Percentiles rank a stretch among this genome's conserved stretches.
phyloP scores from a whole-genome alignment of 2,888 invertebrate genomes.

The Chironomus tentans region DNA sequence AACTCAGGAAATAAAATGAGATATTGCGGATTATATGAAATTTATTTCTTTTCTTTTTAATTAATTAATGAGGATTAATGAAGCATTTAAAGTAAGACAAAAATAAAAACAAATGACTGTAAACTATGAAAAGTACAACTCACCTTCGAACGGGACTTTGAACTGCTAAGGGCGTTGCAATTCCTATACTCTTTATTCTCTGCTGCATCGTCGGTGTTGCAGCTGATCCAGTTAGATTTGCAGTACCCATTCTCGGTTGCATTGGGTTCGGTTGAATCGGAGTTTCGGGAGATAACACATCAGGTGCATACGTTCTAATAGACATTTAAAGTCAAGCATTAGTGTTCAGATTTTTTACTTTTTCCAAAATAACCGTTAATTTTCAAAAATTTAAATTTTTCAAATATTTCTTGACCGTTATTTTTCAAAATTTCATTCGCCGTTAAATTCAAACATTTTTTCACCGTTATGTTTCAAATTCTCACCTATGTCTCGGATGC shows the following conservation, averaged over 20 bases:
- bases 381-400: too few species aligned
- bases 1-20: not conserved
- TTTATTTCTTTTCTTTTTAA: not conserved
- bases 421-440: too few species aligned
- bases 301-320: conserved; percentile 49
- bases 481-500: conserved; percentile 62
- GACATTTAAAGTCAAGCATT: too few species aligned
- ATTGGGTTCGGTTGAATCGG: conserved; percentile 44
- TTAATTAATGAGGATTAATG: conserved; percentile 6
- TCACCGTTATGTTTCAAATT: too few species aligned
- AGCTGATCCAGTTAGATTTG: conserved; percentile 44
- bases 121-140: conserved; percentile 30
- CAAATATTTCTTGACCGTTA: too few species aligned
- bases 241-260: conserved; percentile 32
- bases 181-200: conserved; percentile 82
- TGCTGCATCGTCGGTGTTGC: conserved; percentile 81
- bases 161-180: conserved; percentile 79
- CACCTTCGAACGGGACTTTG: conserved; percentile 84
- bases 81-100: not conserved
- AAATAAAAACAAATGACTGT: not conserved
- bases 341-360: too few species aligned
- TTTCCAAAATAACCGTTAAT: too few species aligned
- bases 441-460: too few species aligned
- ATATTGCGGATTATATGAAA: not conserved
- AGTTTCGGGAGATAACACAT: conserved; percentile 52